Base-by-base conservation (phyloP, 2,797 vertebrate genomes). In the Anisognathus igniventris region DNA sequence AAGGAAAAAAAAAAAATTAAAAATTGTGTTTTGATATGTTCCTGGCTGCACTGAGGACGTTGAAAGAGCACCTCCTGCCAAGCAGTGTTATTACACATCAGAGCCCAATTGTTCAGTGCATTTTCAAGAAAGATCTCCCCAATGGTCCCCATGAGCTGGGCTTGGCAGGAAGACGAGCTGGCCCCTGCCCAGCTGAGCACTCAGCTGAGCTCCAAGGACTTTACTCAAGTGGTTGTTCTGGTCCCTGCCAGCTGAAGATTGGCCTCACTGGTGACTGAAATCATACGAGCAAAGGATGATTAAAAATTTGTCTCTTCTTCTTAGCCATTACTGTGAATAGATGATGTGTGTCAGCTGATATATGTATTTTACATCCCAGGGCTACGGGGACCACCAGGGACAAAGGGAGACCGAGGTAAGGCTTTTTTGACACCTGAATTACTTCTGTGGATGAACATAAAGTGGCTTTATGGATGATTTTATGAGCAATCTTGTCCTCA, bases 331-430 rank as follows among this genome's bases (percentile, higher is more conserved):
- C 39, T 73, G 65, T 3, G 5, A 79, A 56, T 73, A 92, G 89
- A 91, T 92, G 39, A 73, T 42, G 42, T 86, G 64, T 86, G 35
- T 91, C 79, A 89, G 80, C 90, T 96, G 67, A 95, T 88, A 76
- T 22, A 79, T 45, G 23, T 82, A 19, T 92, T 83, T 93, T 92
- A 92, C 45, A 65, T 95, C 91, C 86, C 86, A 97, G 97, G 97
- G 62, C 45, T 66, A 57, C 88, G 1, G 39, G 97, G 97, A 81
- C 79, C 78, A 92, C 94, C 79, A 0, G 97, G 97, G 48, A 76
- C 35, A 77, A 96, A 96, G 62, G 97, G 97, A 90, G 87, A 96
- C 21, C 71, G 3, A 95, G 96, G 96, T 97, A 95, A 93, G 88
- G 37, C 65, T 91, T 76, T 94, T 84, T 72, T 95, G 86, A 81